Evolutionary conservation across 2,797 vertebrate genomes (phyloP).

Genomic region (Phalloptychus januarius): DNA sequence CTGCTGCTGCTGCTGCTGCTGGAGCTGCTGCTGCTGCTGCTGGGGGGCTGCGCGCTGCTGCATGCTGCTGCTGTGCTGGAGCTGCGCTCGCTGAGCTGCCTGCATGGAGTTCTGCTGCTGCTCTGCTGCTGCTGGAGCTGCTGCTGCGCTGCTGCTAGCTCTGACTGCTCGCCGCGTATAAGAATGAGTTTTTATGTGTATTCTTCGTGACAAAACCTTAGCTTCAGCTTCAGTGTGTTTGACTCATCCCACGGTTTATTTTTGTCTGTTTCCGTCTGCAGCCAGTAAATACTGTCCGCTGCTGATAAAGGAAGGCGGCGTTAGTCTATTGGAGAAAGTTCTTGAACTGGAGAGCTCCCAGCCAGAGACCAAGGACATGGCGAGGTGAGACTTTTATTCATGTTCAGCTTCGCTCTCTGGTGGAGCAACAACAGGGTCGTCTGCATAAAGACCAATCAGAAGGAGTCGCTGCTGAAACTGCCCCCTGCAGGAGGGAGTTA

Average conservation of each 20-base stretch:
- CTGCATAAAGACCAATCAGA: background rate
- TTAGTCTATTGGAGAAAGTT: constrained; percentile 87
- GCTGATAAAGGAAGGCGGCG: constrained; percentile 95
- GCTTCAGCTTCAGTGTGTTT: background rate
- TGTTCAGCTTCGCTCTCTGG: background rate
- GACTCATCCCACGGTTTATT: too few relatives aligned
- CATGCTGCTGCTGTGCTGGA: too few relatives aligned
- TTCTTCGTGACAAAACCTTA: too few relatives aligned
- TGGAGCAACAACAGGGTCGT: background rate
- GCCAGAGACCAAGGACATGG: constrained; percentile 96
- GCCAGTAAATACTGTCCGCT: constrained; percentile 96
- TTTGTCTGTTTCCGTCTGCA: constrained; percentile 47
- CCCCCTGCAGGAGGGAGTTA: too few relatives aligned
- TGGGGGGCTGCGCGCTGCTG: too few relatives aligned
- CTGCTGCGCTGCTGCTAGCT: too few relatives aligned
- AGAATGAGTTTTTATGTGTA: too few relatives aligned
- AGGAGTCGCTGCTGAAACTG: background rate
- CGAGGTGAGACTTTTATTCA: constrained; percentile 78
- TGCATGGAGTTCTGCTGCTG: too few relatives aligned
- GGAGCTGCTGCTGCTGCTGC: too few relatives aligned
- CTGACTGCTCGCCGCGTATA: too few relatives aligned
- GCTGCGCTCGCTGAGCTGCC: too few relatives aligned
- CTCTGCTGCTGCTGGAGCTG: too few relatives aligned
- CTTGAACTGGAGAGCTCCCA: constrained; percentile 88
- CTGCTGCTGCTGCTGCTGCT: background rate